Base-by-base conservation (phyloP, 2,797 vertebrate genomes). In the Micromesistius poutassou region DNA sequence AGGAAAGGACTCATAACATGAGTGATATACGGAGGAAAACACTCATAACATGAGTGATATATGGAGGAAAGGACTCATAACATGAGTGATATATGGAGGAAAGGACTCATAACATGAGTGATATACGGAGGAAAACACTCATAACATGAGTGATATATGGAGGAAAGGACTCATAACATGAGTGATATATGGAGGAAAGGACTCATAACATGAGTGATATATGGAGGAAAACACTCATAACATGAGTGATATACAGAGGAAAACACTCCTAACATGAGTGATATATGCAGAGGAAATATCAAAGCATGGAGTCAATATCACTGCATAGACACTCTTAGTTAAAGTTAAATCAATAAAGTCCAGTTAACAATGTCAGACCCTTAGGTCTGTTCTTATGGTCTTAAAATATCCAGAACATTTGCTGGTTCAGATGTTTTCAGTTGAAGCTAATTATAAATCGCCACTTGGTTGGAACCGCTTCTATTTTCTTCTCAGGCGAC, bases 401-500 rank as follows among this genome's bases (percentile, higher is more conserved):
- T 71, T 16, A 71, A 71, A 31, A 71, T 71, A 71, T 30, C n/a
- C 68, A 0, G n/a, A 79, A 75, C 76, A 81, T 76, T 66, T 85
- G 78, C 75, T 40, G 80, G 70, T 19, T 62, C 22, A 62, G 55
- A n/a, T 8, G 22, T 62, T 62, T 25, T 25, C 55, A n/a, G 55
- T 25, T 62, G 22, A 8, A 7, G 55, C 55, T 62, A 62, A 62
- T 62, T 62, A 62, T 62, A 62, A 62, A 62, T 83, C 87, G 88
- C 80, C 88, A 83, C 87, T 42, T 42, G 40, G 40, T 88, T 89
- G 89, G 87, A 86, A 77, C 73, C 78, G 77, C 73, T 77, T 83
- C 86, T 86, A 77, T 86, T 84, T 87, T 79, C 85, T 5, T 19
- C 46, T 19, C 46, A 7, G 46, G 46, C 16, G 19, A 55, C 46